These are phyloP conservation scores for Falco peregrinus DNA, from an alignment of 2,797 vertebrate genomes.

Conservation along the genomic window DNA sequence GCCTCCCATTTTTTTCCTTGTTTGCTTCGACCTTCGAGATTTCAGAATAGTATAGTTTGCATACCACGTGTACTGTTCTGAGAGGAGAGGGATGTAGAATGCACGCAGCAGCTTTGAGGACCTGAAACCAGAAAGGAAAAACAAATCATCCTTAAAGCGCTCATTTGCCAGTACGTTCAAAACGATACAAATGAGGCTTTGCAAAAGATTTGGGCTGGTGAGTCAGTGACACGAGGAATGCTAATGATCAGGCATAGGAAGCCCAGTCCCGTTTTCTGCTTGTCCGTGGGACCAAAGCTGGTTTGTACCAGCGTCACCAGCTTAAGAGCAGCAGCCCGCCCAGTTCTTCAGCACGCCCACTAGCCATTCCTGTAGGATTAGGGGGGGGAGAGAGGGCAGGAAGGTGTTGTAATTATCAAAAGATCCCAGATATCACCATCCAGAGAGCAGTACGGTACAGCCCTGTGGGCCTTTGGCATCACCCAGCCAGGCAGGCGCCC, in stretches of 20 bases:
- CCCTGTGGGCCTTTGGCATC: background rate
- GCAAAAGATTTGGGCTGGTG: background rate
- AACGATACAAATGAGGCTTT: background rate
- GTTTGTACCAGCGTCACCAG: background rate
- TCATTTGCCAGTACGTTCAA: background rate
- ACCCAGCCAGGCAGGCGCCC: background rate
- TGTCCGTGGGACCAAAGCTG: background rate
- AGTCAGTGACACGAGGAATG: background rate
- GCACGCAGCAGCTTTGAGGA: constrained; percentile 90
- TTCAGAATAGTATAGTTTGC: constrained; percentile 93
- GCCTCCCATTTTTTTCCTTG: constrained; percentile 78
- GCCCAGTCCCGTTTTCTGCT: background rate
- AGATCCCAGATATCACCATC: background rate
- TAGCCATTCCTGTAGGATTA: background rate
- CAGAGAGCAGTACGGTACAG: background rate
- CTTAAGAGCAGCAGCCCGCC: background rate
- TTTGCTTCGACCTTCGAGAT: constrained; percentile 83
- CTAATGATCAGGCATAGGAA: background rate
- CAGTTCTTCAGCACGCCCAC: background rate
- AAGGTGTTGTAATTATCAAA: background rate
- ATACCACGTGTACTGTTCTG: constrained; percentile 88
- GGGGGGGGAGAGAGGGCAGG: background rate
- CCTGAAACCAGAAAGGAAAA: constrained; percentile 71
- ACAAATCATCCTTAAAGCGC: background rate
- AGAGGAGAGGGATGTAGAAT: constrained; percentile 92